Evolutionary conservation across 2,888 invertebrate genomes (phyloP), one percentile per base, ranked within the genome.

Genomic region (Ectemnius continuus): DNA sequence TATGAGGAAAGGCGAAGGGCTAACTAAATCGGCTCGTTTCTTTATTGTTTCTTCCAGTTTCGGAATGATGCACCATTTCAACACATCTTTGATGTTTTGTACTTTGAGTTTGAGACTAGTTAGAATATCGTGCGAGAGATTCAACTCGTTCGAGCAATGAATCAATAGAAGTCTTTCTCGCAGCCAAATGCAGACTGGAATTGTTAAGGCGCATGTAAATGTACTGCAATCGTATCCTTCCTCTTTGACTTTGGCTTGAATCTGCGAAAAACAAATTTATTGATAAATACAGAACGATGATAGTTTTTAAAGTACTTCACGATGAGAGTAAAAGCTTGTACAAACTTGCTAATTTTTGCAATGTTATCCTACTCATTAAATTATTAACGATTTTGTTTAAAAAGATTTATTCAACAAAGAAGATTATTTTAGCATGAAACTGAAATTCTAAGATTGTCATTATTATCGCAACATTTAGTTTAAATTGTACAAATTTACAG

Each of bases 61-160:
- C 0, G 93, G 91, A 65, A 94, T 94, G 66, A 94, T 92, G 13
- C 94, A 92, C 92, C 95, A 94, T 90, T 97, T 97, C 93, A 96
- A 96, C 0, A 95, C 94, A 88, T 97, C 96, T 87, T 97, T 97
- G 26, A 89, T 63, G 69, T 68, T 87, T 62, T 87, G 85, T 14
- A 85, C 70, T 56, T 80, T 85, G 0, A 78, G 20, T 74, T 79
- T 87, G 14, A 87, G 74, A 26, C 36, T 63, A 11, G 28, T 57
- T 3, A 78, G 56, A 14, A 72, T 71, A 46, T 69, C 70, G 11
- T 81, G 76, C 0, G 77, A 67, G 13, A 88, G 74, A 66, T 93
- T 92, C 83, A 94, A 94, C 75, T 93, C 91, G 0, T 93, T 91
- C 13, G 91, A 88, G 14, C 96, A 86, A 6, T 92, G 92, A 65